Evolutionary conservation across 2,888 invertebrate genomes (phyloP), one percentile per base, ranked within the genome.

Genomic region (Anticlea derivata): DNA sequence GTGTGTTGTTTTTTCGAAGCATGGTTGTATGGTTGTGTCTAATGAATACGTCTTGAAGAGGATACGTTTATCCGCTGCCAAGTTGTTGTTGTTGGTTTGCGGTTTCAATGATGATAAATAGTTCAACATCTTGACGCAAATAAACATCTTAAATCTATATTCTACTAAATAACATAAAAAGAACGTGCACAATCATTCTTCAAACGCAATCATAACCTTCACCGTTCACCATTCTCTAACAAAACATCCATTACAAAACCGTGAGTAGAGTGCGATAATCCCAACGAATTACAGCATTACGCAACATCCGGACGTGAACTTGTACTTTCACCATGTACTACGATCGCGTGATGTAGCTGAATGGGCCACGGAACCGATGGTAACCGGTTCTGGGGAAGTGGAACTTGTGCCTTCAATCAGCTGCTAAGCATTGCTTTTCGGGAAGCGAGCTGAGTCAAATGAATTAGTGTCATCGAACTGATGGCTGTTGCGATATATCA

Each of bases 271-370:
- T 38, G 8, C 23, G 17, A 45, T 34, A 27, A 50, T 43, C 38
- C 33, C 5, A 46, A 41, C 47, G 10, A 23, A 13, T 13, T 26
- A 38, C 17, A 37, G 26, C 38, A 24, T 65, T 61, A 33, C 58
- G 56, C 52, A 61, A 65, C 43, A 46, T 54, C 55, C 57, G 63
- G 52, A 20, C 52, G 37, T 59, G 60, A 63, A 61, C 63, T 58
- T 61, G 58, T 40, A 50, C 62, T 62, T 62, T 62, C 62, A 55
- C 60, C 50, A 8, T 23, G 31, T 44, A 39, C 33, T 33, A 13
- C 12, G 11, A 11, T 17, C 33, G 17, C 34, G 44, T 22, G 34
- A 17, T 17, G 10, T 24, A 10, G 31, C 20, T 41, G 29, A 41
- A 23, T 34, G 13, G 33, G 11, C 33, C 29, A 24, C 45, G 24